Evolutionary conservation across 2,797 vertebrate species (phyloP).

Genomic region (Manis crassicaudata): DNA sequence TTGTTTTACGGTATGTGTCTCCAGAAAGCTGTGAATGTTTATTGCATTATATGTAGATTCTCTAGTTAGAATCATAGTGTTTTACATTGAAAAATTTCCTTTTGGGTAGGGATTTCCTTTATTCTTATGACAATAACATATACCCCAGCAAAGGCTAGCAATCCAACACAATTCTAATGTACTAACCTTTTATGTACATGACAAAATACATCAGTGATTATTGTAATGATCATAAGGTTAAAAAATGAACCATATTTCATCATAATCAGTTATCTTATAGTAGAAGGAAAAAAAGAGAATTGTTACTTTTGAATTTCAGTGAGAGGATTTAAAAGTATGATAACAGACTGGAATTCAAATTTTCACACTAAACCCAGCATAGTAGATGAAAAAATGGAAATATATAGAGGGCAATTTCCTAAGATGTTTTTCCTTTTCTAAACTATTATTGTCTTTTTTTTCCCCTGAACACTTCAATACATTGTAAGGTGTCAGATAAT

Average conservation of each 20-base stretch:
- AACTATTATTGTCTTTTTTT: constrained; percentile 68
- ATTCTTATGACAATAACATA: constrained; percentile 48
- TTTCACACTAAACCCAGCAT: constrained; percentile 62
- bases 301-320: constrained; percentile 68
- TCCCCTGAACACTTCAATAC: constrained; percentile 52
- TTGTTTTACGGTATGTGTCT: not conserved
- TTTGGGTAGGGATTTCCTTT: constrained; percentile 5
- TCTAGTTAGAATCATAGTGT: not conserved
- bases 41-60: not conserved
- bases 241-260: constrained; percentile 71
- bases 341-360: constrained; percentile 67
- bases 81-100: constrained; percentile 37
- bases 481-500: constrained; percentile 69
- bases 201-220: constrained; percentile 73
- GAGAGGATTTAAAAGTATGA: constrained; percentile 77
- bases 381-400: constrained; percentile 77
- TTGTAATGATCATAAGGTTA: constrained; percentile 72
- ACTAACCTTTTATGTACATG: constrained; percentile 56
- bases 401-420: constrained; percentile 66
- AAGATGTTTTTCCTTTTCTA: constrained; percentile 66
- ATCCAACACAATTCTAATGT: constrained; percentile 47
- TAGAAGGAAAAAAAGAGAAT: constrained; percentile 66
- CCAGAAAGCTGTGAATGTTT: not conserved
- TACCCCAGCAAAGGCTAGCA: constrained; percentile 10
- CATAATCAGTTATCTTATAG: constrained; percentile 71